Percentiles rank a stretch among this genome's conserved stretches.
Evolutionary conservation across 2,888 invertebrate species (phyloP).

Genomic region (Heliconius ethilla): DNA sequence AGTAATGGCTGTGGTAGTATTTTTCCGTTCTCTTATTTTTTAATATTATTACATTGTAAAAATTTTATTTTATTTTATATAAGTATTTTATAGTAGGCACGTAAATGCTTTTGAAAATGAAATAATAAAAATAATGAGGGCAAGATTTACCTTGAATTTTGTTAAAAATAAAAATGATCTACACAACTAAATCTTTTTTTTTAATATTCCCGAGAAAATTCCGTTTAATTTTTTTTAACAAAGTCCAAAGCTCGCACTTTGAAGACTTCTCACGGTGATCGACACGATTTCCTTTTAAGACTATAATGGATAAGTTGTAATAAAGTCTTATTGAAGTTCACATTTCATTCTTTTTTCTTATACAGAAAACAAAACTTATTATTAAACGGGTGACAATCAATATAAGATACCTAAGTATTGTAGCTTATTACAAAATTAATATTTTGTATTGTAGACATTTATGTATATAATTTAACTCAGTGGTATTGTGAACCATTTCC

Average conservation of each 20-base stretch:
- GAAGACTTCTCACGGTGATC: conserved; percentile 5
- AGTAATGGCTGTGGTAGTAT: conserved; percentile 8
- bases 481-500: background rate
- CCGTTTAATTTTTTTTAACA: background rate
- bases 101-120: background rate
- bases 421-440: background rate
- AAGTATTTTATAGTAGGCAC: too few relatives aligned
- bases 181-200: background rate
- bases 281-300: conserved; percentile 2
- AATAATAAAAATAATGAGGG: background rate
- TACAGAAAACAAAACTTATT: too few relatives aligned
- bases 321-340: background rate
- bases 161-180: background rate
- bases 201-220: background rate
- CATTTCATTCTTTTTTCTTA: background rate
- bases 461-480: background rate
- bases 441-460: background rate
- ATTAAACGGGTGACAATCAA: background rate
- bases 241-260: conserved; percentile 13
- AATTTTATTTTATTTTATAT: background rate
- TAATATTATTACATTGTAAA: too few relatives aligned
- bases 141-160: background rate
- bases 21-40: background rate
- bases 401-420: background rate
- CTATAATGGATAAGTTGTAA: conserved; percentile 23